Base-by-base conservation (phyloP, 2,888 invertebrate species). In the Lordiphosa fenestrarum region DNA sequence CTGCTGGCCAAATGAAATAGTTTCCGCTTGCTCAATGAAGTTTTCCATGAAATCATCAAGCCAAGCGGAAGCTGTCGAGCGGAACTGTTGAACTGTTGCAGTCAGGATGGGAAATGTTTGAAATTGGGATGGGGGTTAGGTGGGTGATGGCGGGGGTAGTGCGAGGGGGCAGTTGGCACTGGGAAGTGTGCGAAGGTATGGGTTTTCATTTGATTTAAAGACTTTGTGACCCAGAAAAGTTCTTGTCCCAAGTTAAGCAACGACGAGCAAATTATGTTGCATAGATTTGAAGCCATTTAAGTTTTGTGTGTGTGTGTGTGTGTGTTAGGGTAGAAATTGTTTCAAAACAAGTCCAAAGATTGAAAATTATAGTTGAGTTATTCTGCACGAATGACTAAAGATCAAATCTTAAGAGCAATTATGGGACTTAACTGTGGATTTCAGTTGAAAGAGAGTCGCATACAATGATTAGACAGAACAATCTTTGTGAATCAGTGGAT, bases 41-140 rank as follows among this genome's bases (percentile, higher is more conserved):
- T 84, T 77, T 77, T 82, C 75, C 72, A 77, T 71, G 83, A 84
- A 84, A 77, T 84, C 85, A 77, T 84, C 85, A 77, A 84, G 85
- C 80, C 66, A 72, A 77, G 80, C 77, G 77, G 85, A 77, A 84
- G 80, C 85, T 77, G 80, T 82, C 75, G 71, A 84, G 71, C 83
- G 85, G 76, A 77, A 77, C 85, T 77, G 70, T 66, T 73, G 60
- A 65, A 66, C 77, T 82, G 83, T 77, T 73, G 53, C 73, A 66
- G 41, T 42, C 56, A 74, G 73, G 58, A 62, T 48, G 58, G 51
- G 38, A 38, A 38, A 38, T 37, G 23, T 37, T 39, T 30, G 49
- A 39, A 49, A 38, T 49, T 49, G 38, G 49, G 23, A 48, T 48
- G 30, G 30, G 30, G 13, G 1, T 13, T 25, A 25, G 4, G 15